phyloP scores from a whole-genome alignment of 2,113 vertebrate genomes.

The Laterallus jamaicensis region DNA sequence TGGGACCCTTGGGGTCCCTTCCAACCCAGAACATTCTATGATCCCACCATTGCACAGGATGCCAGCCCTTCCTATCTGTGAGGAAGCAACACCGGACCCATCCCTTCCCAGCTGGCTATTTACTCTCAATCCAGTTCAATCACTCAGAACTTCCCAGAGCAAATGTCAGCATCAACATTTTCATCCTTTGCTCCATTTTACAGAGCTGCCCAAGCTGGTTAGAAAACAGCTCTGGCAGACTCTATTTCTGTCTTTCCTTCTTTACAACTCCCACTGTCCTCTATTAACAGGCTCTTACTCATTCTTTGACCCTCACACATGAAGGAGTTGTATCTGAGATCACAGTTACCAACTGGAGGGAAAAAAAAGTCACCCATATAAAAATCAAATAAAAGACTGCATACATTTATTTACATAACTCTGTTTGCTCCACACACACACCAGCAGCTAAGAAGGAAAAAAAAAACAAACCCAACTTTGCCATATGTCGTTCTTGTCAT shows the following conservation, averaged over 20 bases:
- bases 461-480: neutral
- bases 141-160: neutral
- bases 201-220: neutral
- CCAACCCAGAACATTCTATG: no score
- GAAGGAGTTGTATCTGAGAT: constrained; percentile 26
- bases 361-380: neutral
- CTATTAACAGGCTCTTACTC: constrained; percentile 51
- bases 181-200: neutral
- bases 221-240: neutral
- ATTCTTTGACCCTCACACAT: neutral
- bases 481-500: neutral
- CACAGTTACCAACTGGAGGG: constrained; percentile 35
- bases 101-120: neutral
- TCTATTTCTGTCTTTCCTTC: neutral
- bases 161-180: neutral
- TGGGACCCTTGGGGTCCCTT: no score
- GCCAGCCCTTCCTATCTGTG: neutral
- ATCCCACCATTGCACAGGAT: neutral
- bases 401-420: neutral
- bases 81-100: neutral
- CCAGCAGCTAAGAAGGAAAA: neutral
- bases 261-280: constrained; percentile 28
- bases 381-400: neutral
- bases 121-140: neutral
- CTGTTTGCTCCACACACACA: neutral